Percentiles rank a stretch among this genome's conserved stretches.
Conservation (phyloP, 2,797 vertebrate genomes). For the Smutsia gigantea region DNA sequence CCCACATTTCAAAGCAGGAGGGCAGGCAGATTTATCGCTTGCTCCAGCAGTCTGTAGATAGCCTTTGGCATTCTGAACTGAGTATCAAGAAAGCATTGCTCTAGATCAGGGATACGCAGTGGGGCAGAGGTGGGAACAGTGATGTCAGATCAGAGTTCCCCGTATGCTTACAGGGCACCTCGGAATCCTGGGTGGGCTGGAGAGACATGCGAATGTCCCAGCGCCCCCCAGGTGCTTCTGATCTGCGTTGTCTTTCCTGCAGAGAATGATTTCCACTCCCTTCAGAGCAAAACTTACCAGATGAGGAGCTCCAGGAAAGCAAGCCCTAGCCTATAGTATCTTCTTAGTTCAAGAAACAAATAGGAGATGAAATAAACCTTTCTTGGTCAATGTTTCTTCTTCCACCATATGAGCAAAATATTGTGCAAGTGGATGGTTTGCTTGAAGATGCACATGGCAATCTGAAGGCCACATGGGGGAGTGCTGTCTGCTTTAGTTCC, state of each 20-base stretch:
- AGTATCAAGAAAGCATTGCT: neutral
- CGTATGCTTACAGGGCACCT: neutral
- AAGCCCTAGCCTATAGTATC: neutral
- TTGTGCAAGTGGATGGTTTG: neutral
- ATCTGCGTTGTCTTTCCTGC: neutral
- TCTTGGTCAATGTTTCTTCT: neutral
- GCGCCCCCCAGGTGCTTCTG: neutral
- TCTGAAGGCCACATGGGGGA: too few species aligned
- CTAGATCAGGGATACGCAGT: neutral
- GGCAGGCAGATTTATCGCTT: neutral
- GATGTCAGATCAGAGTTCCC: neutral
- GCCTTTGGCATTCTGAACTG: neutral
- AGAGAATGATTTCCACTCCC: neutral
- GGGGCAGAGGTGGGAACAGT: neutral
- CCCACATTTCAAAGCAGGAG: neutral
- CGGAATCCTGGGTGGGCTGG: accelerated
- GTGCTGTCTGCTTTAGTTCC: neutral
- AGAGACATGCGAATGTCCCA: neutral
- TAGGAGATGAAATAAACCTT: neutral
- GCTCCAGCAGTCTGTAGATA: neutral
- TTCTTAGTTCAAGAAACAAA: neutral
- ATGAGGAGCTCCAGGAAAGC: neutral
- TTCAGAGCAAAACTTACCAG: neutral
- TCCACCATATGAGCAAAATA: neutral
- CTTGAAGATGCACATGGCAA: neutral